Evolutionary conservation across 2,113 vertebrate species (phyloP).

Genomic region (Zapornia atra): DNA sequence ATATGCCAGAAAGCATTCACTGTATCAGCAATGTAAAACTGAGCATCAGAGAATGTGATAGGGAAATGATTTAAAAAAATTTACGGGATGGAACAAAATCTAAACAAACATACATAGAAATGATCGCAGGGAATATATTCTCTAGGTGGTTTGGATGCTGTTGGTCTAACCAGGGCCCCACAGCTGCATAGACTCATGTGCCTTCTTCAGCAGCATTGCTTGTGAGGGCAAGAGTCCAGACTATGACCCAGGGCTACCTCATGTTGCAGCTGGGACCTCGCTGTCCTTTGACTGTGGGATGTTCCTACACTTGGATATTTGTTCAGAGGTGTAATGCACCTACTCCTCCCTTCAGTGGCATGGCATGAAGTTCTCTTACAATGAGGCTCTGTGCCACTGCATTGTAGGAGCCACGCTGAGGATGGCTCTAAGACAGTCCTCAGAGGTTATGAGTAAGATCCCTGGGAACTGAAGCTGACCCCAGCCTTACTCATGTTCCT

Average conservation of each 20-base stretch:
- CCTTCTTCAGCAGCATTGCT: not conserved
- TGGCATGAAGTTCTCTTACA: not conserved
- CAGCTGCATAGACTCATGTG: not conserved
- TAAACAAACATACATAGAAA: not conserved
- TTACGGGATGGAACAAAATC: not conserved
- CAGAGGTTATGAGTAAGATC: not conserved
- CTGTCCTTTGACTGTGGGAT: not conserved
- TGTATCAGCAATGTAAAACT: not conserved
- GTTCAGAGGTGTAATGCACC: not conserved
- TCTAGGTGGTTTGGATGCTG: not conserved
- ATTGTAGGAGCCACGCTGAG: not conserved
- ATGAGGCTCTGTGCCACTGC: not conserved
- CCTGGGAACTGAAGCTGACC: not conserved
- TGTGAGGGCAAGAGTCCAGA: conserved; percentile 4
- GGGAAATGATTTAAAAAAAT: not conserved
- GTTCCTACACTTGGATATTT: not conserved
- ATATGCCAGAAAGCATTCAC: not conserved
- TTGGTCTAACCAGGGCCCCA: not conserved
- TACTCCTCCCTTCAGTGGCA: not conserved
- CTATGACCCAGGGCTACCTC: not conserved
- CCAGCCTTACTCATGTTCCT: not conserved
- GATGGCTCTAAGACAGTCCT: not conserved
- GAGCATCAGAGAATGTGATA: not conserved
- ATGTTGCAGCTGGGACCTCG: not conserved
- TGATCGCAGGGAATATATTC: not conserved